phyloP scores from a whole-genome alignment of 1,140 invertebrate species.

The Caenorhabditis briggsae region DNA sequence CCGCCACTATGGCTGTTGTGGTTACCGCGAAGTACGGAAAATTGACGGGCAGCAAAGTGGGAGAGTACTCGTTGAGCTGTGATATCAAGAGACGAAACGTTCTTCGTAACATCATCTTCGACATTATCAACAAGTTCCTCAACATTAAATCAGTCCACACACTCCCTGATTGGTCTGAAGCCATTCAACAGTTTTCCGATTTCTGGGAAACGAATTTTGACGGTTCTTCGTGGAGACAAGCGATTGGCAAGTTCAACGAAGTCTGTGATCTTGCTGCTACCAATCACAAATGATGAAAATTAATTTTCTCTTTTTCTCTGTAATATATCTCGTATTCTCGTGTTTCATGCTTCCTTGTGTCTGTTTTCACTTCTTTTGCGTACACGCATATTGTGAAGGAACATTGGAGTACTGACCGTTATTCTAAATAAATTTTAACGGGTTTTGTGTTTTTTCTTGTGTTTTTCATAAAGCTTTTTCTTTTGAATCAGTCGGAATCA shows the following conservation, averaged over 20 bases:
- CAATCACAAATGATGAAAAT: not conserved
- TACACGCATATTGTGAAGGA: no score
- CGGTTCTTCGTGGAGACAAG: conserved; percentile 6
- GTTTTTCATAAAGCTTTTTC: no score
- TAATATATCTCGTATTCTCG: conserved; percentile 9
- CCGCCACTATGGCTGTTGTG: conserved; percentile 56
- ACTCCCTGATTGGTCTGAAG: conserved; percentile 58
- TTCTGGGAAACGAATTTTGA: conserved; percentile 53
- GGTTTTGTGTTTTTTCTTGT: no score
- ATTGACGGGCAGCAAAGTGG: not conserved
- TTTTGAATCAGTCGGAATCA: no score
- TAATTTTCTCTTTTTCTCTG: not conserved
- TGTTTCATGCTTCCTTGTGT: not conserved
- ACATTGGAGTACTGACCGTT: no score
- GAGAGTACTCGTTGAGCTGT: not conserved
- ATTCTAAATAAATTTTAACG: no score
- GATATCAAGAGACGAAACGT: conserved; percentile 61
- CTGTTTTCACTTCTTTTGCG: not conserved
- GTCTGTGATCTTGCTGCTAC: conserved; percentile 2
- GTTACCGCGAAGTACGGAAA: conserved; percentile 55
- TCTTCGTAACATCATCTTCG: conserved; percentile 33
- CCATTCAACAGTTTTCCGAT: conserved; percentile 10
- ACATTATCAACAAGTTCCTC: conserved; percentile 40
- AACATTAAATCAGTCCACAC: conserved; percentile 60
- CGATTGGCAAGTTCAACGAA: conserved; percentile 47